Evolutionary conservation across 2,113 vertebrate species (phyloP).

Genomic region (Clarias magur): DNA sequence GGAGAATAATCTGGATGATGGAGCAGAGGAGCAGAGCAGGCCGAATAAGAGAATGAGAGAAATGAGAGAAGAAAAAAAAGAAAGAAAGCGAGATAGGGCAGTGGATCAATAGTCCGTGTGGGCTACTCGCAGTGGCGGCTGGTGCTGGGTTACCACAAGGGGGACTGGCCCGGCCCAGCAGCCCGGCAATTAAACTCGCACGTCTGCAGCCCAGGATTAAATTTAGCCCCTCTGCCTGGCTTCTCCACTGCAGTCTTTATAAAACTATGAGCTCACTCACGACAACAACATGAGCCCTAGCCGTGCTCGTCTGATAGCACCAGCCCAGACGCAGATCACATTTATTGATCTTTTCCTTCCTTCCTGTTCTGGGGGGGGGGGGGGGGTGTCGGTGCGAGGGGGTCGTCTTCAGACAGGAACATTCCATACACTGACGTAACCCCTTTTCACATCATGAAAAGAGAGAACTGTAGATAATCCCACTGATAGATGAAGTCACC

Average conservation of each 20-base stretch:
- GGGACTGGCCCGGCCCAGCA: conserved; percentile 51
- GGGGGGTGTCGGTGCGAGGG: conserved; percentile 59
- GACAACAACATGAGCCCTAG: conserved; percentile 72
- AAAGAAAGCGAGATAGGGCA: conserved; percentile 52
- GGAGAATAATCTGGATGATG: conserved; percentile 10
- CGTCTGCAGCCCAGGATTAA: conserved; percentile 75
- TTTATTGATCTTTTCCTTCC: conserved; percentile 73
- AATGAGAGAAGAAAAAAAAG: conserved; percentile 39
- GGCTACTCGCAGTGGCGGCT: conserved; percentile 51
- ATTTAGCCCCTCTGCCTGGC: conserved; percentile 73
- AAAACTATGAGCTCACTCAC: conserved; percentile 78
- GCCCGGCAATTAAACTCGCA: conserved; percentile 71
- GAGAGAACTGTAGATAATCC: conserved; percentile 15
- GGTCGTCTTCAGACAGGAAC: conserved; percentile 16
- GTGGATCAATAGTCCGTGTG: conserved; percentile 69
- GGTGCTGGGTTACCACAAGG: conserved; percentile 69
- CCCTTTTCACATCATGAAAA: background rate
- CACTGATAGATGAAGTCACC: conserved; percentile 15
- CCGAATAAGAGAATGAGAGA: conserved; percentile 20
- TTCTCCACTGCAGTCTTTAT: conserved; percentile 73
- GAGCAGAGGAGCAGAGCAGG: conserved; percentile 19
- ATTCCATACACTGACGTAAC: conserved; percentile 28
- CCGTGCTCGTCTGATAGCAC: conserved; percentile 63
- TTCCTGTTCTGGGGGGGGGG: conserved; percentile 69
- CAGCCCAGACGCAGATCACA: conserved; percentile 74